phyloP scores from a whole-genome alignment of 2,113 vertebrate species.

The Verasper variegatus region DNA sequence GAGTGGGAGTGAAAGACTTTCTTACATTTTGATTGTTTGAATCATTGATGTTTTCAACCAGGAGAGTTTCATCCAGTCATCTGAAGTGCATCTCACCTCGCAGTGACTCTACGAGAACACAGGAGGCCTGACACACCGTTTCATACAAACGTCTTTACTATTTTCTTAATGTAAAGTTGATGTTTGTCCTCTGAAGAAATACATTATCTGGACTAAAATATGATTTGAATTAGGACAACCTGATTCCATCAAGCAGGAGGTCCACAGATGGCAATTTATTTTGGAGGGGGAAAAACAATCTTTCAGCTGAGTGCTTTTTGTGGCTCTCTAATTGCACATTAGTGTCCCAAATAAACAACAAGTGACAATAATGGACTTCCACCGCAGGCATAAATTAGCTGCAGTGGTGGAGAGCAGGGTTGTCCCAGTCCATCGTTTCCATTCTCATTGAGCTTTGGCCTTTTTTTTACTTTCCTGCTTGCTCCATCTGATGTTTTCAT shows the following conservation, averaged over 20 bases:
- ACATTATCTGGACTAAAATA: background rate
- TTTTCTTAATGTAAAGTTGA: background rate
- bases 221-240: slow-evolving; percentile 17
- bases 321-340: slow-evolving; percentile 59
- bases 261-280: slow-evolving; percentile 49
- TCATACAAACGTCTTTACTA: background rate
- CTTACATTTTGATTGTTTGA: background rate
- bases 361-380: slow-evolving; percentile 56
- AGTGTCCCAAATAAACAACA: slow-evolving; percentile 61
- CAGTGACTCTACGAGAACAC: background rate
- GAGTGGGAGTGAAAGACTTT: background rate
- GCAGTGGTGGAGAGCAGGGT: slow-evolving; percentile 16
- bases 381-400: slow-evolving; percentile 53
- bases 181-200: background rate
- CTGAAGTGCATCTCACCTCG: background rate
- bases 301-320: slow-evolving; percentile 54
- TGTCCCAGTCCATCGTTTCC: slow-evolving; percentile 4
- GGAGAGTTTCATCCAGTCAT: background rate
- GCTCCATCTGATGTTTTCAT: background rate
- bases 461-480: slow-evolving; percentile 8
- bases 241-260: slow-evolving; percentile 23
- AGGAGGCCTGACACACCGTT: background rate
- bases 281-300: slow-evolving; percentile 9
- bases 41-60: background rate
- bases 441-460: slow-evolving; percentile 10